Evolutionary conservation across 2,797 vertebrate species (phyloP), one percentile per base, ranked within the genome.

Genomic region (Sarcophilus harrisii): DNA sequence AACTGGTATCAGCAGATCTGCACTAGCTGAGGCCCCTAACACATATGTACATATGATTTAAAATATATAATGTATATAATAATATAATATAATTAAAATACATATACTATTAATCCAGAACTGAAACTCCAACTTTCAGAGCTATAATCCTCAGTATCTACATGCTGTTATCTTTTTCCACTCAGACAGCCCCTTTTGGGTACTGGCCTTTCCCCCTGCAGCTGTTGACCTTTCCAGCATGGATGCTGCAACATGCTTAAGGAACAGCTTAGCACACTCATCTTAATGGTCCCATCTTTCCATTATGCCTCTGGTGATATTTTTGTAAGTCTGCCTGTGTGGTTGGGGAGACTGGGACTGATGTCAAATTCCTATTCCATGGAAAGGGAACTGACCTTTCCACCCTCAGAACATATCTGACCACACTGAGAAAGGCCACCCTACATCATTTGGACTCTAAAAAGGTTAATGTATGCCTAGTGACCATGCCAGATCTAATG

Each of bases 271-370:
- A 87, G 4, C 73, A 87, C 38, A 87, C 38, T 87, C 38, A 87
- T 45, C 73, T 24, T 87, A 30, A 87, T 28, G 21, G 38, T 87
- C 73, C 73, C 38, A 87, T 87, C 73, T 87, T 87, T 87, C 73
- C 73, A 87, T 87, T 87, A 87, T 87, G 73, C 73, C 73, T 87
- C 73, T 87, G 24, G 73, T 87, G 38, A 87, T 87, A 87, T 87
- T 87, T 87, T 87, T 87, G 21, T 87, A 87, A 87, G 73, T 87
- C 38, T 45, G 73, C 38, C 73, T 87, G 73, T 87, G 73, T 87
- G 73, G 73, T 87, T 87, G 38, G 10, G 73, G 73, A 87, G 73
- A 24, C 73, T 87, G 73, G 73, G 73, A 87, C 73, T 87, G 24
- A 87, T 87, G 73, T 49, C 73, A 87, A 87, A 87, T 49, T 87